Evolutionary conservation across 2,888 invertebrate genomes (phyloP).

Genomic region (Ashinkailepas kermadecensis): DNA sequence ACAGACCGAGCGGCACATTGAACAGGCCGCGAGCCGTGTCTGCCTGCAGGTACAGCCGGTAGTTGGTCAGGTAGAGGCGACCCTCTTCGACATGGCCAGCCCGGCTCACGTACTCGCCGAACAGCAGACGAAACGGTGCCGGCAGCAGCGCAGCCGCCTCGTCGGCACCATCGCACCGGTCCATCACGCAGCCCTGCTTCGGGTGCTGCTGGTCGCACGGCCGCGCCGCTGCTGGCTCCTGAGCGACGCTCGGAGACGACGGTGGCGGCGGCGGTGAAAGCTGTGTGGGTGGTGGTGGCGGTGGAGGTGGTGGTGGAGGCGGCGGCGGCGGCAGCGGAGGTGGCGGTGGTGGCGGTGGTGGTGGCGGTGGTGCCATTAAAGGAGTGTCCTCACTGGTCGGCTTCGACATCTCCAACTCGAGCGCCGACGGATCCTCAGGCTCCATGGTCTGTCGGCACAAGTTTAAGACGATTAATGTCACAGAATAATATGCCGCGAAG

Average conservation of each 20-base stretch:
- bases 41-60: conserved; percentile 30
- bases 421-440: not conserved
- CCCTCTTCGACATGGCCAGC: conserved; percentile 7
- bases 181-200: not conserved
- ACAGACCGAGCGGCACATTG: conserved; percentile 32
- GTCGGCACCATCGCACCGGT: not conserved
- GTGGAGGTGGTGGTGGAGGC: not conserved
- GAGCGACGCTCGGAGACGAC: not conserved
- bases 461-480: too few species aligned
- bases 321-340: not conserved
- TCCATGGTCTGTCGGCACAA: not conserved
- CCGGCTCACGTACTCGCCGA: conserved; percentile 1
- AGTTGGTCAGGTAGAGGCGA: conserved; percentile 29
- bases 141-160: not conserved
- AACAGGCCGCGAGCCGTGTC: conserved; percentile 24
- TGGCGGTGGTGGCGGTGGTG: not conserved
- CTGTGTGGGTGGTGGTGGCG: not conserved
- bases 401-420: conserved; percentile 2
- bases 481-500: too few species aligned
- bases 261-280: not conserved
- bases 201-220: conserved; percentile 2
- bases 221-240: not conserved
- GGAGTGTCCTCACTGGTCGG: not conserved
- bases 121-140: conserved; percentile 6
- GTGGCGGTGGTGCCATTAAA: not conserved